Base-by-base conservation (phyloP, 35 echinoderm and acorn worm genomes). In the Heliocidaris tuberculata region DNA sequence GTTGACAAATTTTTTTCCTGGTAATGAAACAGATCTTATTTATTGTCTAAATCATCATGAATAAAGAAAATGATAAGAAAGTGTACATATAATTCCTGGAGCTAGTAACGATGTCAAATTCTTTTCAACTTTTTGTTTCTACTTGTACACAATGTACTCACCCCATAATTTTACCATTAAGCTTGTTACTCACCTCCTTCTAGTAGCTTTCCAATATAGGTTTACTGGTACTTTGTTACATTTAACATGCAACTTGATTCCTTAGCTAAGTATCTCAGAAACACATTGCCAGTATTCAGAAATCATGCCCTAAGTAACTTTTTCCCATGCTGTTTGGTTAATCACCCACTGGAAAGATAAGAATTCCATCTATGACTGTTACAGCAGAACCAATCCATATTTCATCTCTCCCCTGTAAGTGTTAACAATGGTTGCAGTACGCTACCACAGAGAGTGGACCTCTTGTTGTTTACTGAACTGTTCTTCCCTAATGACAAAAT, bases 381-480 rank as follows among this genome's bases (percentile, higher is more conserved):
- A 89, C 31, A 89, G 47, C 87, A 60, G 85, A 30, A 93, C 50
- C 48, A 93, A 54, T 31, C 48, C 48, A 93, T 50, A 93, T 78
- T 78, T 78, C 65, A 78, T 78, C 65, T n/a, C 21, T n/a, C 15
- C 65, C 65, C 7, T 78, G 65, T 78, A 78, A 21, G 21, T 60
- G 7, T 3, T 78, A 78, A 78, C 65, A n/a, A 78, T 78, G 27
- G 65, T 78, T 78, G 65, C 17, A 8, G 0, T 78, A 78, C 65
- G 60, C 60, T 70, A 13, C 60, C 60, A 70, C 65, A 78, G 21
- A 78, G 65, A 78, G 65, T 27, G 65, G 31, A 2, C 16, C 16
- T 35, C 13, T 19, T n/a, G n/a, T 42, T 90, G 31, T 47, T 13
- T 47, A 47, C 88, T 90, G 88, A 49, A 31, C 31, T 90, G 31